Conservation (phyloP, 1,140 invertebrate species). For the Asobara japonica region DNA sequence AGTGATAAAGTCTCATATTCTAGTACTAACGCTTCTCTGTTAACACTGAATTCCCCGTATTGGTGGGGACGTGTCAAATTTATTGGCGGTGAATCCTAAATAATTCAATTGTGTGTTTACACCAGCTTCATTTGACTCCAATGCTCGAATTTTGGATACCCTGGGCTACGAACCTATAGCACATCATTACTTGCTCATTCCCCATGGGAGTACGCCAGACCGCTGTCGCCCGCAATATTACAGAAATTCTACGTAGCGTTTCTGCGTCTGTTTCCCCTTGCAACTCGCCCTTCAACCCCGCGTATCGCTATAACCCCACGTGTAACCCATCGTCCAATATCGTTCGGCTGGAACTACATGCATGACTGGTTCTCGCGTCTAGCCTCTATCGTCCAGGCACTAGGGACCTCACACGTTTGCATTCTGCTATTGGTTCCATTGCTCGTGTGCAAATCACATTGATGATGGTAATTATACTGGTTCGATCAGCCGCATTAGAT, state of each 20-base stretch:
- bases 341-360: background rate
- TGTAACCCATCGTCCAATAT: constrained; percentile 21
- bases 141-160: constrained; percentile 17
- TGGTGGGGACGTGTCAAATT: constrained; percentile 7
- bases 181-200: constrained; percentile 56
- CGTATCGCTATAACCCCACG: constrained; percentile 19
- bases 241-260: constrained; percentile 51
- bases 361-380: constrained; percentile 8
- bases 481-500: constrained; percentile 42
- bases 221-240: constrained; percentile 56
- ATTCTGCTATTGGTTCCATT: constrained; percentile 53
- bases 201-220: constrained; percentile 46
- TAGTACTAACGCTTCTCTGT: background rate
- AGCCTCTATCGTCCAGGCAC: background rate
- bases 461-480: constrained; percentile 56
- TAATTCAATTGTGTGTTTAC: constrained; percentile 51
- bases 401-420: constrained; percentile 29
- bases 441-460: constrained; percentile 50
- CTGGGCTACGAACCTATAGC: constrained; percentile 33
- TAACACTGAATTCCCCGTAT: background rate
- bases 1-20: background rate
- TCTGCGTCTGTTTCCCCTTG: constrained; percentile 8
- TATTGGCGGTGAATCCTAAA: constrained; percentile 34
- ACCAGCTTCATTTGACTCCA: constrained; percentile 42
- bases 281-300: background rate